Conservation (phyloP, 2,888 invertebrate species). For the Stenichneumon culpator region DNA sequence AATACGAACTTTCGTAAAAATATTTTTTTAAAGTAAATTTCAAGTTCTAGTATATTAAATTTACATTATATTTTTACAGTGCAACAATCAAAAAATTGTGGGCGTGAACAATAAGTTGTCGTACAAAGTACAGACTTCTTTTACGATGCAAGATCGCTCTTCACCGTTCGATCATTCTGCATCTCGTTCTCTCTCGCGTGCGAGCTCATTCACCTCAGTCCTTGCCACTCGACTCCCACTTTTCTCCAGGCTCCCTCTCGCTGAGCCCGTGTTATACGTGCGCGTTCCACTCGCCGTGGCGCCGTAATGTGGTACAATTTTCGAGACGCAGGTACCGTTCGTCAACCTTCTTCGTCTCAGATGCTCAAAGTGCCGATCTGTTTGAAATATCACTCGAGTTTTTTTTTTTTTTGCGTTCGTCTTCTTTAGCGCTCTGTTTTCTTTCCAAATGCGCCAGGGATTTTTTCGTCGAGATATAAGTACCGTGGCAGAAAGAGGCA, state of each 20-base stretch:
- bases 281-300: slow-evolving; percentile 10
- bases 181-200: slow-evolving; percentile 36
- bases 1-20: too few relatives aligned
- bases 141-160: slow-evolving; percentile 15
- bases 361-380: slow-evolving; percentile 2
- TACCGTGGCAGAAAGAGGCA: background rate
- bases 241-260: slow-evolving; percentile 16
- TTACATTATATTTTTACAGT: too few relatives aligned
- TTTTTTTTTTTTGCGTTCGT: slow-evolving; percentile 15
- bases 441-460: background rate
- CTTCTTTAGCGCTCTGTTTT: slow-evolving; percentile 40
- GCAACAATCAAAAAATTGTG: too few relatives aligned
- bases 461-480: background rate
- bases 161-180: slow-evolving; percentile 3
- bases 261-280: slow-evolving; percentile 8
- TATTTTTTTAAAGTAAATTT: too few relatives aligned
- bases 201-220: slow-evolving; percentile 61
- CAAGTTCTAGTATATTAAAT: too few relatives aligned
- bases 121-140: slow-evolving; percentile 26
- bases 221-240: slow-evolving; percentile 13
- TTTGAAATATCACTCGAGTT: slow-evolving; percentile 37
- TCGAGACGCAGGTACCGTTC: slow-evolving; percentile 57
- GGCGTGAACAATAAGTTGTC: background rate
- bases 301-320: slow-evolving; percentile 27
- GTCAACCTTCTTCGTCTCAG: slow-evolving; percentile 37